These are phyloP conservation scores for Cecidostiba fungosa DNA, from an alignment of 2,888 invertebrate genomes.

Conservation along the genomic window DNA sequence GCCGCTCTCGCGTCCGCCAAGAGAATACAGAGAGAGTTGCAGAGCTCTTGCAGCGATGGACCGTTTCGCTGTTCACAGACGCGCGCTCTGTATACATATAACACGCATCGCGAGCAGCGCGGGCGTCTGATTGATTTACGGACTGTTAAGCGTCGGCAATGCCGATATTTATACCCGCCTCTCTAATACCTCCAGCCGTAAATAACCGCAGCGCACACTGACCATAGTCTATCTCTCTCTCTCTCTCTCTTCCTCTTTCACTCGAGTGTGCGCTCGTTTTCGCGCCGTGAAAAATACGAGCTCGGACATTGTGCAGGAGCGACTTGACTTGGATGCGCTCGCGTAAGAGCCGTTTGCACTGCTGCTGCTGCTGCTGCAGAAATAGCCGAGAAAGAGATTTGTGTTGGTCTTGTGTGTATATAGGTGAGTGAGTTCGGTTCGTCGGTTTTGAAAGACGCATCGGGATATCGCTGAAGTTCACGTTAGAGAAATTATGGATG, in stretches of 20 bases:
- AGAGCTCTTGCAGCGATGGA: neutral
- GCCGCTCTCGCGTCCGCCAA: neutral
- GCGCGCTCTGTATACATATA: neutral
- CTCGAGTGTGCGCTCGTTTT: conserved; percentile 8
- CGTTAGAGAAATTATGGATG: neutral
- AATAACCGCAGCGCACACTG: conserved; percentile 72
- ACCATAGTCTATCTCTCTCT: neutral
- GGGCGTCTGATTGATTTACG: conserved; percentile 80
- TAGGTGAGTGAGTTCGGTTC: neutral
- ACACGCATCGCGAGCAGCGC: conserved; percentile 68
- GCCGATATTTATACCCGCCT: conserved; percentile 79
- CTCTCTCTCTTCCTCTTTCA: neutral
- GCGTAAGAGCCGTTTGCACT: neutral
- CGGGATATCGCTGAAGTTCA: neutral
- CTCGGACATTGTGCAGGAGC: conserved; percentile 54
- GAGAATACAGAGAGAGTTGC: neutral
- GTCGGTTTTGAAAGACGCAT: neutral
- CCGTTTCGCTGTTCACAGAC: neutral
- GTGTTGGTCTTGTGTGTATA: neutral
- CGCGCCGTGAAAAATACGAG: neutral
- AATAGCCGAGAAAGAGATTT: conserved; percentile 13
- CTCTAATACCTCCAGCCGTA: conserved; percentile 78
- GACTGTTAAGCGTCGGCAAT: conserved; percentile 80
- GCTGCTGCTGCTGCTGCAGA: conserved; percentile 1
- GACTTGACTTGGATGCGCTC: neutral